phyloP scores from a whole-genome alignment of 2,888 invertebrate genomes.

The Drosophila prolongata region DNA sequence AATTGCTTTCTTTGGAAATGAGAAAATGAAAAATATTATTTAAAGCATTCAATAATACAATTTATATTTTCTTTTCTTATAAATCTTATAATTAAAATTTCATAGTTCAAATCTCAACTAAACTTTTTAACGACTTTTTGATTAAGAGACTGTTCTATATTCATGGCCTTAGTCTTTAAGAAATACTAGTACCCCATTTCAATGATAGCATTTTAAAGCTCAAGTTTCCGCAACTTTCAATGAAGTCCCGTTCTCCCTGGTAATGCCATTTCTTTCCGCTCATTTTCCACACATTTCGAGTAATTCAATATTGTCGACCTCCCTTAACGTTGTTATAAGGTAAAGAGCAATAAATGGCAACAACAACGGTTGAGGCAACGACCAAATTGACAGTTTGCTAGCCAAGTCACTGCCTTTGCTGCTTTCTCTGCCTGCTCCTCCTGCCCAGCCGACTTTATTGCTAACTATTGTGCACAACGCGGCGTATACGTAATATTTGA shows the following conservation, averaged over 20 bases:
- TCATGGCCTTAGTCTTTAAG: background rate
- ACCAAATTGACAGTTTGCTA: conserved; percentile 55
- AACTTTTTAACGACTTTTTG: background rate
- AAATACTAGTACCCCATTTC: conserved; percentile 5
- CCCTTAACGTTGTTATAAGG: conserved; percentile 45
- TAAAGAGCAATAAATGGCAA: conserved; percentile 39
- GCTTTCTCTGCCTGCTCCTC: background rate
- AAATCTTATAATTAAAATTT: too few relatives aligned
- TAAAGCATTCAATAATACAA: too few relatives aligned
- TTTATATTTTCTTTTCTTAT: too few relatives aligned
- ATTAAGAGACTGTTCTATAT: background rate
- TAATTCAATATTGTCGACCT: conserved; percentile 43
- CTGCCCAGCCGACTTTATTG: conserved; percentile 29
- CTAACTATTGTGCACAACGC: conserved; percentile 44
- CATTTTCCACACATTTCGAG: conserved; percentile 41
- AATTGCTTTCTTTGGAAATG: too few relatives aligned
- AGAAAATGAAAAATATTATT: too few relatives aligned
- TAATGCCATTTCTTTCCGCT: conserved; percentile 33
- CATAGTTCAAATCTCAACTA: background rate
- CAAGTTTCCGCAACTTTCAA: conserved; percentile 18
- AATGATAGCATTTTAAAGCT: conserved; percentile 26
- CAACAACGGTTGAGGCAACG: conserved; percentile 12
- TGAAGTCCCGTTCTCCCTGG: conserved; percentile 3
- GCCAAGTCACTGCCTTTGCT: conserved; percentile 23
- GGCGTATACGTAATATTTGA: conserved; percentile 60